Base-by-base conservation (phyloP, 1,140 invertebrate species). In the Mycetomoellerius zeteki region DNA sequence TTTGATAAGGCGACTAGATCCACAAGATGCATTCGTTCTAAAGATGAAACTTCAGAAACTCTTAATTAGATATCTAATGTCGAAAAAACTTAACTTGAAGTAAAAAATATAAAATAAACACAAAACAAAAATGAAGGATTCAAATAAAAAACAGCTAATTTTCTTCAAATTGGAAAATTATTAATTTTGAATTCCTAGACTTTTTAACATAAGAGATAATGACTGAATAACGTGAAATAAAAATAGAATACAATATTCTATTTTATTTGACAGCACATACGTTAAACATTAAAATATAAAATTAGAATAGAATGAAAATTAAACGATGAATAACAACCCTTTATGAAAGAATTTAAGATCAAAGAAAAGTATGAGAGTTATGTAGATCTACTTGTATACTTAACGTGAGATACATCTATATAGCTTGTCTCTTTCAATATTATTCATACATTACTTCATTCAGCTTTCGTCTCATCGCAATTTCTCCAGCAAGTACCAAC, bases 401-500 rank as follows among this genome's bases (percentile, higher is more conserved):
- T 43, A 16, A 24, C n/a, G 1, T 21, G 0, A 30, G 19, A 27
- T 78, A 7, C 4, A 50, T 14, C 3, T 19, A 19, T 52, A 27
- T 24, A 14, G 8, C 37, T 37, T 12, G 33, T n/a, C n/a, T 30
- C 37, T 60, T 16, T 12, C 69, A 21, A 50, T 19, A 50, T 72
- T 47, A 30, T 33, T 75, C 54, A 50, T 62, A 60, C 54, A 37
- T 60, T 54, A 80, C 27, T 69, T 73, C 21, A 14, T 27, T n/a
- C n/a, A 60, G 21, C 24, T 77, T 67, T 65, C 30, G 30, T 33
- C 21, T 21, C 65, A 30, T 16, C 37, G 54, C n/a, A 69, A 72
- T 72, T 75, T 84, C 80, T 60, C 37, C 14, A 8, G 21, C 67
- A 37, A 82, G 69, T 47, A 50, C 19, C 54, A 60, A 71, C 69